Conservation (phyloP, 2,113 vertebrate species). For the Neopipo cinnamomea region DNA sequence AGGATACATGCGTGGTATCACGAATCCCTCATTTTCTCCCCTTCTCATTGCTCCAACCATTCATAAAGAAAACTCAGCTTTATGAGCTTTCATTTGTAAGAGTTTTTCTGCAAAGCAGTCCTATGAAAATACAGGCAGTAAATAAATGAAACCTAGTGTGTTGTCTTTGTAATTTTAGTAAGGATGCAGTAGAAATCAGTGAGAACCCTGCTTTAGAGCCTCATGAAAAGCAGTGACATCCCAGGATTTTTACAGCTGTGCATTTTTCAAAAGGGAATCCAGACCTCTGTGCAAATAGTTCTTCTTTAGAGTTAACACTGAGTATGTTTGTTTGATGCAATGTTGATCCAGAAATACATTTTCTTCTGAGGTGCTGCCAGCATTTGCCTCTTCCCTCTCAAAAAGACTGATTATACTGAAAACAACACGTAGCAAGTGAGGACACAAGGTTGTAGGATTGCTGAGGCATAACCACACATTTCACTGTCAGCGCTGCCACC, state of each 20-base stretch:
- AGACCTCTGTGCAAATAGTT: neutral
- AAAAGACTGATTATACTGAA: conserved; percentile 7
- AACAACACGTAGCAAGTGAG: neutral
- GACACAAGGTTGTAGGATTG: neutral
- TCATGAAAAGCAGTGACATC: neutral
- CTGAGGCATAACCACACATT: conserved; percentile 9
- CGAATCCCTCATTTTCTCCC: neutral
- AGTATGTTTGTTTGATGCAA: neutral
- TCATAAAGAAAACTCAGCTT: neutral
- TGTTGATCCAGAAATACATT: neutral
- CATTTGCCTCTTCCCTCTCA: neutral
- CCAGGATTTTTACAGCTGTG: neutral
- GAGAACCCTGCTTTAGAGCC: neutral
- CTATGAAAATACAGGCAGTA: neutral
- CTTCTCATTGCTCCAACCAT: neutral
- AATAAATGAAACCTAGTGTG: neutral
- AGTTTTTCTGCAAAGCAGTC: neutral
- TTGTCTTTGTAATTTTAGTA: neutral
- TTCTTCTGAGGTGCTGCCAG: conserved; percentile 10
- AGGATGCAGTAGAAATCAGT: neutral
- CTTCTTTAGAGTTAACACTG: neutral
- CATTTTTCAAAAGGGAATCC: neutral
- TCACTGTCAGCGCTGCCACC: conserved; percentile 27
- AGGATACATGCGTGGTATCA: neutral
- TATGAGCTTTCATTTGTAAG: neutral